Evolutionary conservation across 2,797 vertebrate species (phyloP).

Genomic region (Phrynocephalus guinanensis): DNA sequence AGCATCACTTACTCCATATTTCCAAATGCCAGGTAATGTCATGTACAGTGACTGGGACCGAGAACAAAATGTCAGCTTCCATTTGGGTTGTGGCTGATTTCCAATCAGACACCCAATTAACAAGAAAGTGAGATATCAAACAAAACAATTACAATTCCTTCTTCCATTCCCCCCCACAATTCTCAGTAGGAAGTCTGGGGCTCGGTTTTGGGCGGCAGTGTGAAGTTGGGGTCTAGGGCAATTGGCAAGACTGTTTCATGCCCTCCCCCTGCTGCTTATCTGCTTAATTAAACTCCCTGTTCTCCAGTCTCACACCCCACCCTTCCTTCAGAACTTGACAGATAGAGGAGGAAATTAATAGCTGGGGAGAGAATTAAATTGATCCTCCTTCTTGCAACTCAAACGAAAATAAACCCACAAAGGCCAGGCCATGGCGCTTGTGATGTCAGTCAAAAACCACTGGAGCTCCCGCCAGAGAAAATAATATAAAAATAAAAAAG

Average conservation of each 20-base stretch:
- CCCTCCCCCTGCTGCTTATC: slow-evolving; percentile 22
- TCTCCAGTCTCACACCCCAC: background rate
- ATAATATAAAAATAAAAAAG: background rate
- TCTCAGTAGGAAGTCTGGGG: background rate
- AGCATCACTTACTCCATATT: background rate
- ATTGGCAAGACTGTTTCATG: background rate
- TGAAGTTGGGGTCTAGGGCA: slow-evolving; percentile 3
- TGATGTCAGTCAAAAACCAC: slow-evolving; percentile 7
- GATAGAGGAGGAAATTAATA: slow-evolving; percentile 50
- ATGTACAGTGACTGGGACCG: slow-evolving; percentile 1
- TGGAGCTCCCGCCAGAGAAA: background rate
- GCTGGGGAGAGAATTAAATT: slow-evolving; percentile 47
- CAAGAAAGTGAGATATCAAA: slow-evolving; percentile 23
- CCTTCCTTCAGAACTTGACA: slow-evolving; percentile 39
- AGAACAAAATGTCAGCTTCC: slow-evolving; percentile 30
- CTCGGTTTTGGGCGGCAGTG: background rate
- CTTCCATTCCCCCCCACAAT: background rate
- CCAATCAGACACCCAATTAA: slow-evolving; percentile 38
- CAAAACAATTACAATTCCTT: slow-evolving; percentile 23
- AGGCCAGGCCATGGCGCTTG: background rate
- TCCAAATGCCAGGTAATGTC: slow-evolving; percentile 29
- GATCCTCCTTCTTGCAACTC: slow-evolving; percentile 21
- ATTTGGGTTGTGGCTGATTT: slow-evolving; percentile 5
- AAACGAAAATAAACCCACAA: slow-evolving; percentile 8
- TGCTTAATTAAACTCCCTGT: slow-evolving; percentile 39